Conservation (phyloP, 1,140 invertebrate genomes). For the Polypedilum vanderplanki region DNA sequence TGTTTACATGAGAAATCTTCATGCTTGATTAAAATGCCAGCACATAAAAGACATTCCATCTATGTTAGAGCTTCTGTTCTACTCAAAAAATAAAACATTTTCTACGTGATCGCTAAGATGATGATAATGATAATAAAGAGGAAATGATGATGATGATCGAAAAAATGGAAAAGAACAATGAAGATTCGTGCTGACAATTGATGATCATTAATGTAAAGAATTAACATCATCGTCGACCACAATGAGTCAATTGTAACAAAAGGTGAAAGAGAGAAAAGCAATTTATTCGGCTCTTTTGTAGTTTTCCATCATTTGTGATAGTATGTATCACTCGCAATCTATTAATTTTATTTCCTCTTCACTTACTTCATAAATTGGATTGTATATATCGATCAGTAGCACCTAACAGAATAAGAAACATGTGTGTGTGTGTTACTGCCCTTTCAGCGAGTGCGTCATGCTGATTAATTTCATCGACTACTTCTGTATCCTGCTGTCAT, state of each 20-base stretch:
- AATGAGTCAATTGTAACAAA: too few species aligned
- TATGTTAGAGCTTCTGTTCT: neutral
- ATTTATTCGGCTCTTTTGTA: too few species aligned
- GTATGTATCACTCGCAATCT: neutral
- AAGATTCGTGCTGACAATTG: neutral
- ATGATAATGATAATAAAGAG: neutral
- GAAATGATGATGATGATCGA: neutral
- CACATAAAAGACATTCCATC: neutral
- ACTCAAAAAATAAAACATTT: neutral
- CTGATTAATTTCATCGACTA: neutral
- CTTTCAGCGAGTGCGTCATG: neutral
- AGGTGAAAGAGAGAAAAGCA: neutral
- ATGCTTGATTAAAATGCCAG: neutral
- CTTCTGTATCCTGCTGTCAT: constrained; percentile 1
- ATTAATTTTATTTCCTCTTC: neutral
- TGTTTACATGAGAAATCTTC: neutral
- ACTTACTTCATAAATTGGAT: neutral
- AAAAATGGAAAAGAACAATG: neutral
- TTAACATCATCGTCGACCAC: too few species aligned
- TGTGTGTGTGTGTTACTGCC: too few species aligned
- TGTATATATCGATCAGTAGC: neutral
- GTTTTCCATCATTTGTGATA: too few species aligned
- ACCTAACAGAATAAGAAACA: neutral
- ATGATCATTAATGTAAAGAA: neutral
- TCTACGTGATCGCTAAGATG: neutral